Evolutionary conservation across 2,888 invertebrate genomes (phyloP).

Genomic region (Caenorhabditis sp.): DNA sequence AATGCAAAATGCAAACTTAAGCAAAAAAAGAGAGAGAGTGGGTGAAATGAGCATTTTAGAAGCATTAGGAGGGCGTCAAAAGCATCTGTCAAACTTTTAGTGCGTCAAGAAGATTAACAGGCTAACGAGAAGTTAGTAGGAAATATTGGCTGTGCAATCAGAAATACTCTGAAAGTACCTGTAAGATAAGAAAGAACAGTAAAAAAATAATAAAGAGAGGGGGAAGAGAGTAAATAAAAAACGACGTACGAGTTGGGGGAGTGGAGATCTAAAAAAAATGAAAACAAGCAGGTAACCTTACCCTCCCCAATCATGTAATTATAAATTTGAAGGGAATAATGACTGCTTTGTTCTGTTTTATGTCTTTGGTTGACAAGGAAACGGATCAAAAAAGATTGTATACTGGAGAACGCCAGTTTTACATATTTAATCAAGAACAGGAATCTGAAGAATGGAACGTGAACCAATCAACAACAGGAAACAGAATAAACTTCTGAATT

Average conservation of each 20-base stretch:
- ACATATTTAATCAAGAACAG: neutral
- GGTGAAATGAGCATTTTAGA: neutral
- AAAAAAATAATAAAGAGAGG: neutral
- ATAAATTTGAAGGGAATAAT: neutral
- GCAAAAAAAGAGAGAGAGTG: neutral
- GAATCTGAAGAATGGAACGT: neutral
- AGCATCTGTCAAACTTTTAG: slow-evolving; percentile 3
- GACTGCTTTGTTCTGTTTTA: no score
- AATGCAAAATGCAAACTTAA: no score
- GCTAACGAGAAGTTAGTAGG: neutral
- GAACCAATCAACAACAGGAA: neutral
- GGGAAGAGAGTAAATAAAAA: slow-evolving; percentile 5
- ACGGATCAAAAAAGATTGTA: no score
- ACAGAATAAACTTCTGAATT: neutral
- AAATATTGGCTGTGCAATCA: no score
- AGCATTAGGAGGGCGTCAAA: neutral
- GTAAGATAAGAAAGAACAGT: neutral
- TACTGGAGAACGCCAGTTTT: neutral
- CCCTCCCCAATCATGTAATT: neutral
- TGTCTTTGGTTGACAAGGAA: no score
- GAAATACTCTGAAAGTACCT: no score
- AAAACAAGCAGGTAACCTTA: neutral
- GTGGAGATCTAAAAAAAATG: neutral
- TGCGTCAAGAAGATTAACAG: slow-evolving; percentile 1
- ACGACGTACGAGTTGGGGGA: neutral